Evolutionary conservation across 2,113 vertebrate genomes (phyloP), one percentile per base, ranked within the genome.

Genomic region (Cisticola juncidis): DNA sequence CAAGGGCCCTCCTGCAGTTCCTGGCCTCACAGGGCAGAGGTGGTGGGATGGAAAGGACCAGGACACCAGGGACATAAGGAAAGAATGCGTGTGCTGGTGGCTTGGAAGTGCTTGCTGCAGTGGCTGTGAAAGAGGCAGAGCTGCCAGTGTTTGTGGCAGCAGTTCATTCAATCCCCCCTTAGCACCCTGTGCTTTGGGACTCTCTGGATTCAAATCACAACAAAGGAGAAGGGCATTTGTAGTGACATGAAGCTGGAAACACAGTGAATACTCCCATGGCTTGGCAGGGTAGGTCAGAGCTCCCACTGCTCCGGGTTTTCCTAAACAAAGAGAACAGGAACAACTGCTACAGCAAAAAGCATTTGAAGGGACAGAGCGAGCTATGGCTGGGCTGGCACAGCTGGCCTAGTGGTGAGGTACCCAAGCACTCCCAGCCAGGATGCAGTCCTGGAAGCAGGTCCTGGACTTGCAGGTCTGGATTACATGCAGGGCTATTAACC

Each of bases 331-430:
- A 45, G 24, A 57, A 61, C 51, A 50, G 44, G 14, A 78, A 23
- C 44, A 62, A 35, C 35, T 3, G 3, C n/a, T 26, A 23, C 38
- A 65, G 44, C 53, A 82, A 54, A 1, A 51, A 54, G 38, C 1
- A 2, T 29, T 40, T 42, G 36, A 62, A 38, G 11, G 38, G 77
- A 48, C 3, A 0, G 1, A 77, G 62, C 0, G 0, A 64, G 35
- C 29, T 38, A 11, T 17, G 24, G 13, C 35, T 35, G 12, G 22
- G 33, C 77, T 50, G 48, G 58, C 50, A 73, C 36, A 51, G 68
- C 26, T 33, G 61, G 58, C 33, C 36, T 1, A 0, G 3, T n/a
- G 17, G 17, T 26, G n/a, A n/a, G 5, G 13, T 7, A 40, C 47
- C 21, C 18, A 36, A 50, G 56, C 2, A 4, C 15, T 79, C 40